Evolutionary conservation across 1,140 invertebrate genomes (phyloP).

Genomic region (Pseudomyrmex flavicornis): DNA sequence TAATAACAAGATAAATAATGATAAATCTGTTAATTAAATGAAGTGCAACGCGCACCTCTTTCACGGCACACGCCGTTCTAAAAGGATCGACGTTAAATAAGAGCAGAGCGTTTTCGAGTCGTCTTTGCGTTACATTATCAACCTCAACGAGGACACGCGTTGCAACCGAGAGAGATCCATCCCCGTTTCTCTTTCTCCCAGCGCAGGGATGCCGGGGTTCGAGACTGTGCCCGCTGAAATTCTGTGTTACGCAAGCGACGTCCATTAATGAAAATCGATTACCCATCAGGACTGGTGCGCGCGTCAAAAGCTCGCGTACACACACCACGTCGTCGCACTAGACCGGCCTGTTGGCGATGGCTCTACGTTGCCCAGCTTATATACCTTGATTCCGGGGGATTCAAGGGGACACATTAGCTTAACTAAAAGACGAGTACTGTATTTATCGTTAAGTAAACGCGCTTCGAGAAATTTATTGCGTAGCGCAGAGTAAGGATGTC

Average conservation of each 20-base stretch:
- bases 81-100: background rate
- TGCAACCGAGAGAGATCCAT: slow-evolving; percentile 40
- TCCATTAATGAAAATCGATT: slow-evolving; percentile 80
- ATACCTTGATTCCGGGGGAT: slow-evolving; percentile 65
- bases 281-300: slow-evolving; percentile 71
- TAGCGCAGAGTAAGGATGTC: too few species aligned
- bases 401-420: slow-evolving; percentile 64
- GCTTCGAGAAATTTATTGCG: slow-evolving; percentile 12
- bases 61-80: background rate
- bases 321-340: slow-evolving; percentile 47
- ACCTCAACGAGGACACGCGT: slow-evolving; percentile 59
- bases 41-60: background rate
- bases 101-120: background rate
- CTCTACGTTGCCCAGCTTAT: slow-evolving; percentile 64
- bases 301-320: slow-evolving; percentile 70
- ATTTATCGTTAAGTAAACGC: slow-evolving; percentile 4
- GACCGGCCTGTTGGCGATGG: slow-evolving; percentile 38
- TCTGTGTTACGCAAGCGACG: slow-evolving; percentile 71
- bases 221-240: slow-evolving; percentile 69
- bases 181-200: slow-evolving; percentile 45
- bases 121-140: slow-evolving; percentile 34
- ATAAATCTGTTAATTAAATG: background rate
- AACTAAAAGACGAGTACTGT: slow-evolving; percentile 53
- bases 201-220: slow-evolving; percentile 45
- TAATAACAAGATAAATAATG: background rate